These are phyloP conservation scores for Pyxicephalus adspersus DNA, from an alignment of 2,113 vertebrate species.

Conservation along the genomic window DNA sequence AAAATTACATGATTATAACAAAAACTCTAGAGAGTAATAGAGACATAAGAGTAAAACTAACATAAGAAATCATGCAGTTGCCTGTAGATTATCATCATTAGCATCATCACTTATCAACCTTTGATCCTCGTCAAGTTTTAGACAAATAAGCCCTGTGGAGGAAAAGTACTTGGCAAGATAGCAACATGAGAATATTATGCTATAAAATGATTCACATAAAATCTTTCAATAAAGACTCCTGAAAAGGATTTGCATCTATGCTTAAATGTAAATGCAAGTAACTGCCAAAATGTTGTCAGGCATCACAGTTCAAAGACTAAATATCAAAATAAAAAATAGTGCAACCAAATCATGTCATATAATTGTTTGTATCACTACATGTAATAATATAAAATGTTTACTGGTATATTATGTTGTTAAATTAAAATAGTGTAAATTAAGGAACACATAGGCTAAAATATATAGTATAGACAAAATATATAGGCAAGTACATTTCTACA, in stretches of 20 bases:
- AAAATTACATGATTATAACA: conserved; percentile 63
- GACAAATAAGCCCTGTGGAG: conserved; percentile 45
- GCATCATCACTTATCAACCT: conserved; percentile 26
- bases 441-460: no score
- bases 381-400: no score
- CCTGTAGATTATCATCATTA: conserved; percentile 48
- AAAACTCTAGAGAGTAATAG: conserved; percentile 66
- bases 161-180: conserved; percentile 22
- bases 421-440: no score
- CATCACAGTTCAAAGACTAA: neutral
- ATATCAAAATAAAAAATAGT: neutral
- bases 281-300: neutral
- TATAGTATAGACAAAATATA: no score
- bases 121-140: conserved; percentile 41
- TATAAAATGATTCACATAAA: conserved; percentile 41
- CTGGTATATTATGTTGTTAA: no score
- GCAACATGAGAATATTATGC: conserved; percentile 38
- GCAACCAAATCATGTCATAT: no score
- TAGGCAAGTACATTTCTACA: no score
- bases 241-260: conserved; percentile 11
- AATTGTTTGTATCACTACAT: no score
- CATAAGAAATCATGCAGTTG: conserved; percentile 51
- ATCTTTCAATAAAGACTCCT: conserved; percentile 3
- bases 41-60: conserved; percentile 55
- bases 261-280: neutral